Evolutionary conservation across 2,888 invertebrate species (phyloP), one percentile per base, ranked within the genome.

Genomic region (Volucella inanis): DNA sequence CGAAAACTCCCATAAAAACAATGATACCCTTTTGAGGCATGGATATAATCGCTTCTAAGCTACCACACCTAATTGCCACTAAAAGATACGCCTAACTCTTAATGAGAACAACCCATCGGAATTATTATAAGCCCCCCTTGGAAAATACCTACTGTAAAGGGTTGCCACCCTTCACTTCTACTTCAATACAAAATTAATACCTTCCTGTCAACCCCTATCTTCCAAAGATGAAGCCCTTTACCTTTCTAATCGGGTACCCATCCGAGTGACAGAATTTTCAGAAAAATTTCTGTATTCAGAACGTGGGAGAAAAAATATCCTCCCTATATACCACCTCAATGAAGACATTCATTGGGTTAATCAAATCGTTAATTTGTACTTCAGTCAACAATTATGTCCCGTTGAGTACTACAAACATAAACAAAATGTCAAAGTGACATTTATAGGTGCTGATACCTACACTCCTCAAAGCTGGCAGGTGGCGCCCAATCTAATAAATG

Each of bases 311-410:
- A 54, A 68, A 31, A 31, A 31, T 31, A 45, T 38, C 10, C 12
- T 41, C 9, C 10, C 15, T 38, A 49, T 31, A 31, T 22, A 22
- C 64, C 55, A 55, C 57, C 55, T 15, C 11, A 50, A 31, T 49
- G 54, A 47, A 45, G 64, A 59, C 64, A 68, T 83, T 78, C 68
- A 83, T 74, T 64, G 68, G 74, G 78, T 83, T 72, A 74, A 83
- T 83, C 83, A 78, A 72, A 47, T 62, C 64, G 50, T 74, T 74
- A 68, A 83, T 62, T 83, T 74, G 50, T 57, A 22, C 50, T 68
- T n/a, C 72, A 67, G 39, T 18, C 41, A 43, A 55, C 22, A 54
- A 10, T 47, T 2, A 54, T 65, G 50, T 52, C 45, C 67, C 49
- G 14, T 71, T 43, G 50, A 55, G 61, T 54, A 14, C 10, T 38